Evolutionary conservation across 2,888 invertebrate genomes (phyloP).

Genomic region (Limnephilus rhombicus): DNA sequence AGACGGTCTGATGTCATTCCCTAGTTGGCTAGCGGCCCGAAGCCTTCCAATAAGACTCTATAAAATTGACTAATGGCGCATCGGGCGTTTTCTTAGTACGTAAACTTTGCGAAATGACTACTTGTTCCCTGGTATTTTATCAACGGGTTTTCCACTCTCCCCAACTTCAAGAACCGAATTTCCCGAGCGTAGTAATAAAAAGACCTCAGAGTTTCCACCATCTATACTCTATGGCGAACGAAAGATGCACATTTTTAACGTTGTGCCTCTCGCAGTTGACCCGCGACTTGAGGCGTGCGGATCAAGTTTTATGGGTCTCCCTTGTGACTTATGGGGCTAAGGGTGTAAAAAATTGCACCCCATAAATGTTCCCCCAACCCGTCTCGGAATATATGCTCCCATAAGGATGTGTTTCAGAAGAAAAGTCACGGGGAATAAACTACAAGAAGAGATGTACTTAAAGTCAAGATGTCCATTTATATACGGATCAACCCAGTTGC

Average conservation of each 20-base stretch:
- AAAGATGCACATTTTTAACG: not conserved
- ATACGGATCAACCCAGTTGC: conserved; percentile 54
- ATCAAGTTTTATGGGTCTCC: conserved; percentile 54
- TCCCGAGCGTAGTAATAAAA: conserved; percentile 3
- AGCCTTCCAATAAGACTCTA: conserved; percentile 60
- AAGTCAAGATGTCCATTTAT: conserved; percentile 58
- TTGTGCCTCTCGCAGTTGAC: conserved; percentile 31
- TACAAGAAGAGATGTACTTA: conserved; percentile 44
- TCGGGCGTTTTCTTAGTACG: conserved; percentile 62
- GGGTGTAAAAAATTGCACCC: conserved; percentile 65
- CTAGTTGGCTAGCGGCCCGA: conserved; percentile 9
- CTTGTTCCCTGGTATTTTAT: conserved; percentile 58
- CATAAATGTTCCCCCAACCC: conserved; percentile 57
- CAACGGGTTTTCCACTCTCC: conserved; percentile 5
- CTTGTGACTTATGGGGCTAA: conserved; percentile 62
- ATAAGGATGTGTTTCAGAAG: conserved; percentile 23
- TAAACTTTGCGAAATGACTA: conserved; percentile 58
- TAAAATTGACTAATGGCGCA: conserved; percentile 65
- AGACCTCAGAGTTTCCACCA: not conserved
- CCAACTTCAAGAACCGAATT: conserved; percentile 4
- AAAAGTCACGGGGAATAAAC: conserved; percentile 48
- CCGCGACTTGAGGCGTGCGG: conserved; percentile 28
- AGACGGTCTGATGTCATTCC: not conserved
- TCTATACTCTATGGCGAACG: not conserved
- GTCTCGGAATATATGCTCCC: conserved; percentile 47